These are phyloP conservation scores for Trinectes maculatus DNA, from an alignment of 2,113 vertebrate genomes.

Conservation along the genomic window DNA sequence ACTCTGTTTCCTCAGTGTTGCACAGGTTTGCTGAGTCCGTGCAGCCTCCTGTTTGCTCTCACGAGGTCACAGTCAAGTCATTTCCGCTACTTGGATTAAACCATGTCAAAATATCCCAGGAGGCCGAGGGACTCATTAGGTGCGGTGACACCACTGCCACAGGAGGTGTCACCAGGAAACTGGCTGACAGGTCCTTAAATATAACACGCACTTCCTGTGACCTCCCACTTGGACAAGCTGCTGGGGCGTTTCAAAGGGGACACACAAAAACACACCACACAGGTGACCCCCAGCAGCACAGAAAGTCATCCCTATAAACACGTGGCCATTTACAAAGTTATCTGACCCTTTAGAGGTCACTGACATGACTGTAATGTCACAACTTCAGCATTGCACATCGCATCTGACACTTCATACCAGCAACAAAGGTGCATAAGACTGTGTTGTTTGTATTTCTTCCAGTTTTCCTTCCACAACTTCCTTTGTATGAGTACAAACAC, in stretches of 20 bases:
- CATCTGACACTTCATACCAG: background rate
- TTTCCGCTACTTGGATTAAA: constrained; percentile 69
- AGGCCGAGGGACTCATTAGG: constrained; percentile 67
- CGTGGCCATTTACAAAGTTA: background rate
- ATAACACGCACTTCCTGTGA: constrained; percentile 62
- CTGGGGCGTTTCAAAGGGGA: constrained; percentile 30
- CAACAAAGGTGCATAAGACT: constrained; percentile 16
- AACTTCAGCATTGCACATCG: background rate
- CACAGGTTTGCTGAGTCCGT: constrained; percentile 49
- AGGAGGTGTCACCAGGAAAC: constrained; percentile 67
- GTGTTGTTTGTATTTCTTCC: background rate
- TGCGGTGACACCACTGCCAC: constrained; percentile 56
- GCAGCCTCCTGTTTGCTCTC: constrained; percentile 49
- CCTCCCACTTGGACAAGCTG: constrained; percentile 52
- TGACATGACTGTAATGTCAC: background rate
- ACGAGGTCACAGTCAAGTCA: constrained; percentile 45
- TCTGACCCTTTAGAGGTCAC: background rate
- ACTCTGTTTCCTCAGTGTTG: constrained; percentile 19
- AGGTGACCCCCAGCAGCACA: background rate
- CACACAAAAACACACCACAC: background rate
- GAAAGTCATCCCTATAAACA: background rate
- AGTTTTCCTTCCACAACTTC: constrained; percentile 5
- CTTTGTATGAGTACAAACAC: constrained; percentile 26
- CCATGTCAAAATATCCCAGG: constrained; percentile 46
- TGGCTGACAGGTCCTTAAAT: constrained; percentile 59